A percentile compares a stretch with the other conserved stretches of the same genome.
These are phyloP conservation scores for Stercorarius parasiticus DNA, from an alignment of 2,113 vertebrate genomes.

Conservation along the genomic window DNA sequence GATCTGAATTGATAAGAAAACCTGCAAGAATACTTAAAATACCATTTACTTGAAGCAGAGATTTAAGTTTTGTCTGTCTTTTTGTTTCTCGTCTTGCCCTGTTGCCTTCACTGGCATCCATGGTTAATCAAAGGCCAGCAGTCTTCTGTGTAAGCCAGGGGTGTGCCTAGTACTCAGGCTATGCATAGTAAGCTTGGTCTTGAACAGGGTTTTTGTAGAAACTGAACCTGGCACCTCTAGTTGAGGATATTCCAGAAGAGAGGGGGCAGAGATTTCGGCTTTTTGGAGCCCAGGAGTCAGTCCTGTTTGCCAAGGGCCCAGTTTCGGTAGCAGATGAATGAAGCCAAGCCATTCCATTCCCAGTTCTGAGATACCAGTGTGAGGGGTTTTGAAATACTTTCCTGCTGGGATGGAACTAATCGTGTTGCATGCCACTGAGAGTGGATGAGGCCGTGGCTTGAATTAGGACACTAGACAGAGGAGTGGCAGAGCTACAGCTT, in stretches of 20 bases:
- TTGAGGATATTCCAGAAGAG: neutral
- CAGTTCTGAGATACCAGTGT: neutral
- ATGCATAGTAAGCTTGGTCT: neutral
- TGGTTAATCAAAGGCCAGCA: neutral
- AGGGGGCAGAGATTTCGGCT: neutral
- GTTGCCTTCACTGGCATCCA: neutral
- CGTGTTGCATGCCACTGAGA: neutral
- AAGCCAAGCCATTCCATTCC: neutral
- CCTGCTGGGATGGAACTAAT: neutral
- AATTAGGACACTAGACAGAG: neutral
- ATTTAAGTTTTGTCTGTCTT: neutral
- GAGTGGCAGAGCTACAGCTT: neutral
- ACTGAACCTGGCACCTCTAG: neutral
- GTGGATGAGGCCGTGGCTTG: accelerated
- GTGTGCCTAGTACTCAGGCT: neutral
- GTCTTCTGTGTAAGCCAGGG: neutral
- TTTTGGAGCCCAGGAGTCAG: neutral
- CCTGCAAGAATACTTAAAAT: neutral
- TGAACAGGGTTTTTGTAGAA: neutral
- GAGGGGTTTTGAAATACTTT: neutral
- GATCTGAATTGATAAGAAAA: neutral
- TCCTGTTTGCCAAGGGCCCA: neutral
- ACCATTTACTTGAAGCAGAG: neutral
- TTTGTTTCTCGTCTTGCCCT: neutral
- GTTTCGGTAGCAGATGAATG: neutral